phyloP scores from a whole-genome alignment of 2,797 vertebrate genomes.

The Podarcis lilfordi region DNA sequence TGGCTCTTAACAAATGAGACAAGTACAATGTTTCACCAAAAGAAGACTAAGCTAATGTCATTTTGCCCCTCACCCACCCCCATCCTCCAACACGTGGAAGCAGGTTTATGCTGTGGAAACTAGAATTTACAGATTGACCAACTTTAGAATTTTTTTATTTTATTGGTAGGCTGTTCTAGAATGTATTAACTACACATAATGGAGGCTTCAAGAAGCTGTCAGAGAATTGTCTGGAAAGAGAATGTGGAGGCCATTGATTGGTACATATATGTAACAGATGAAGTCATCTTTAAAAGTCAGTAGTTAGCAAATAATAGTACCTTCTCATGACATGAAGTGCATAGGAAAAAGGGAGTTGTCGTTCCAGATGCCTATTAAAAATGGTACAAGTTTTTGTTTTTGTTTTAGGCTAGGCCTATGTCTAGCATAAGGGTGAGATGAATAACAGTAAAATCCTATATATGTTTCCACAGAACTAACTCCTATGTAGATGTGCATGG shows the following conservation, averaged over 20 bases:
- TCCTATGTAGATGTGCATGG: not conserved
- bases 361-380: not conserved
- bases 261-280: not conserved
- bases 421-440: not conserved
- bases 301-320: not conserved
- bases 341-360: not conserved
- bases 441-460: not conserved
- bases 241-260: not conserved
- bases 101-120: not conserved
- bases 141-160: not conserved
- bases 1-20: not conserved
- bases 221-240: not conserved
- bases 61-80: not conserved
- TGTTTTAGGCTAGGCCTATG: not conserved
- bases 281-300: not conserved
- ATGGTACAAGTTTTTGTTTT: not conserved
- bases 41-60: not conserved
- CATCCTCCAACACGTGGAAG: not conserved
- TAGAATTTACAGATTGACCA: not conserved
- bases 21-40: not conserved
- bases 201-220: not conserved
- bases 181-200: not conserved
- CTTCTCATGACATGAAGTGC: not conserved
- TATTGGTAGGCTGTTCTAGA: not conserved
- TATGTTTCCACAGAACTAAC: not conserved